Percentiles rank a stretch among this genome's conserved stretches.
Evolutionary conservation across 2,113 vertebrate genomes (phyloP).

Genomic region (Siniperca knerii): DNA sequence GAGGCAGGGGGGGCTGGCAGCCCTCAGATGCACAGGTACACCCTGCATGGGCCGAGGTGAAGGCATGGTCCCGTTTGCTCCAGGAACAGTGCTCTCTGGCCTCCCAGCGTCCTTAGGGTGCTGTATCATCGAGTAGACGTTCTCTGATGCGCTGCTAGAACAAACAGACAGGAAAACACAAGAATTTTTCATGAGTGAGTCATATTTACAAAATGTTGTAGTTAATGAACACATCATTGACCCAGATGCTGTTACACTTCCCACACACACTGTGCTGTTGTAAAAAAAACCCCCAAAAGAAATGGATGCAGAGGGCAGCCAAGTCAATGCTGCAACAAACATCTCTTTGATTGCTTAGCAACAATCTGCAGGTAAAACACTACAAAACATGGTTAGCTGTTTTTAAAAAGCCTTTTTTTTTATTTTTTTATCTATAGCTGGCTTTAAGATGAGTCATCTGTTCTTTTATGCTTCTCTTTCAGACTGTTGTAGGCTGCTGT

Average conservation of each 20-base stretch:
- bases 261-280: background rate
- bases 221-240: constrained; percentile 3
- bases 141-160: constrained; percentile 79
- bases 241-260: background rate
- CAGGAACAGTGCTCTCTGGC: constrained; percentile 63
- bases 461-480: constrained; percentile 2
- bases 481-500: constrained; percentile 10
- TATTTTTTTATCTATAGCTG: background rate
- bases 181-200: background rate
- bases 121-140: constrained; percentile 85
- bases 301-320: background rate
- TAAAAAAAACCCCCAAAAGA: constrained; percentile 25
- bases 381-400: background rate
- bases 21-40: constrained; percentile 77
- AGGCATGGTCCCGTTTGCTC: constrained; percentile 67
- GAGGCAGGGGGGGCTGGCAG: constrained; percentile 76
- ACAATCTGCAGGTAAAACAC: constrained; percentile 38
- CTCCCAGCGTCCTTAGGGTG: constrained; percentile 74
- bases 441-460: constrained; percentile 37
- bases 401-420: constrained; percentile 12
- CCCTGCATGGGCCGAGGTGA: constrained; percentile 66
- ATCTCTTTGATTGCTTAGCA: constrained; percentile 36
- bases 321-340: background rate
- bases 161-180: background rate
- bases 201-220: background rate